A percentile compares a stretch with the other conserved stretches of the same genome.
These are phyloP conservation scores for Ectropis grisescens DNA, from an alignment of 1,140 invertebrate genomes.

Conservation along the genomic window DNA sequence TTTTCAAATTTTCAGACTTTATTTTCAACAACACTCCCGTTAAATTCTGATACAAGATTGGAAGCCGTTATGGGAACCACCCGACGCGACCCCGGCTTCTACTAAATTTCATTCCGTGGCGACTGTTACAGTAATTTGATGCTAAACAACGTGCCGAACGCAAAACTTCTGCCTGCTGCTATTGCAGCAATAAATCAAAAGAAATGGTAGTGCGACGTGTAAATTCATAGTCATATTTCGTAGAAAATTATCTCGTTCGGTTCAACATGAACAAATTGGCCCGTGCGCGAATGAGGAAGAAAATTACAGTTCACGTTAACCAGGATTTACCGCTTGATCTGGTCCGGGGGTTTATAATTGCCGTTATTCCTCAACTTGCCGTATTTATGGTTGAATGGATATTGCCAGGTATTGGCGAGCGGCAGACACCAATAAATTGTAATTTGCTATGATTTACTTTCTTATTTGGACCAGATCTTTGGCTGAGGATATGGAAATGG, in stretches of 20 bases:
- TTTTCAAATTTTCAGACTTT: slow-evolving; percentile 30
- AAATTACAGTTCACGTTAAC: slow-evolving; percentile 5
- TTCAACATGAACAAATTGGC: slow-evolving; percentile 23
- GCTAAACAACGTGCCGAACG: slow-evolving; percentile 40
- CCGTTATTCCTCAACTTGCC: too few species aligned
- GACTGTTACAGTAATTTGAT: slow-evolving; percentile 29
- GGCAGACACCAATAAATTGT: too few species aligned
- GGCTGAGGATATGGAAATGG: too few species aligned
- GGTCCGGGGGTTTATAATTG: too few species aligned
- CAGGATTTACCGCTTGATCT: slow-evolving; percentile 1
- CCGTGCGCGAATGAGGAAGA: not conserved
- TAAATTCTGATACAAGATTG: slow-evolving; percentile 8
- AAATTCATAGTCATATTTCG: slow-evolving; percentile 30
- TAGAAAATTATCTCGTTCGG: slow-evolving; percentile 43
- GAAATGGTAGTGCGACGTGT: slow-evolving; percentile 32
- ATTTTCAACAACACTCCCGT: slow-evolving; percentile 16
- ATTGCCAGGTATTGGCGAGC: too few species aligned
- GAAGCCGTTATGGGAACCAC: too few species aligned
- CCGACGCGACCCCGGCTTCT: too few species aligned
- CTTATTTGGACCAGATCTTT: too few species aligned
- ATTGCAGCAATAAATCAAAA: slow-evolving; percentile 36
- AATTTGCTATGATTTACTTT: too few species aligned
- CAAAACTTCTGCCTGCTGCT: slow-evolving; percentile 29
- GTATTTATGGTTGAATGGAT: too few species aligned
- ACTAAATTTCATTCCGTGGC: too few species aligned